Base-by-base conservation (phyloP, 2,888 invertebrate genomes). In the Drosophila conformis region DNA sequence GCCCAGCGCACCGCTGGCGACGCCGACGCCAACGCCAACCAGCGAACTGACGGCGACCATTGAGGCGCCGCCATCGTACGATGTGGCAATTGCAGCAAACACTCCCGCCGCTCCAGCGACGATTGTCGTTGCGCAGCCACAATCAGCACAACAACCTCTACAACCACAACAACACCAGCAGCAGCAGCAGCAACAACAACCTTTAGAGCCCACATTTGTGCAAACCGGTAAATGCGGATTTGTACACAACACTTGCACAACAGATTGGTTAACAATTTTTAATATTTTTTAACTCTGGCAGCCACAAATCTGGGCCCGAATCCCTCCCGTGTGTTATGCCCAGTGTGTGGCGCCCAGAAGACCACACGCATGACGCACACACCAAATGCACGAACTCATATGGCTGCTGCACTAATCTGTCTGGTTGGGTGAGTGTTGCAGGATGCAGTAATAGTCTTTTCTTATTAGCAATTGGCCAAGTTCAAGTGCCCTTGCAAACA, bases 31-130 rank as follows among this genome's bases (percentile, higher is more conserved):
- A 15, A 21, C n/a, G 11, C n/a, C 71, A 49, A 59, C 73, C 8
- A 49, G 27, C 49, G 74, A 76, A 2, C n/a, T 48, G 29, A 29
- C 21, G 40, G 63, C 57, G 33, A 73, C 77, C 7, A 59, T 84
- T 33, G 92, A 93, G 73, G 91, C 92, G 1, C 92, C 92, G 29
- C 92, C 92, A 13, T 92, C 92, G 4, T 92, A 92, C 64, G 92
- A 92, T 78, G 81, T 88, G 61, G 92, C 92, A 59, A 87, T 89
- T 21, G 76, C 75, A 35, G 72, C 38, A 53, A 72, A 60, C 40
- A 21, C 73, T 5, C 56, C 72, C 62, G n/a, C 10, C 29, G 69
- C 72, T 56, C 63, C 78, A 69, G 64, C 72, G 53, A 46, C 51
- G 40, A 53, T 79, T 57, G 64, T 80, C 60, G 71, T 73, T 76